Conservation (phyloP, 2,113 vertebrate species). For the Varanus salvator region DNA sequence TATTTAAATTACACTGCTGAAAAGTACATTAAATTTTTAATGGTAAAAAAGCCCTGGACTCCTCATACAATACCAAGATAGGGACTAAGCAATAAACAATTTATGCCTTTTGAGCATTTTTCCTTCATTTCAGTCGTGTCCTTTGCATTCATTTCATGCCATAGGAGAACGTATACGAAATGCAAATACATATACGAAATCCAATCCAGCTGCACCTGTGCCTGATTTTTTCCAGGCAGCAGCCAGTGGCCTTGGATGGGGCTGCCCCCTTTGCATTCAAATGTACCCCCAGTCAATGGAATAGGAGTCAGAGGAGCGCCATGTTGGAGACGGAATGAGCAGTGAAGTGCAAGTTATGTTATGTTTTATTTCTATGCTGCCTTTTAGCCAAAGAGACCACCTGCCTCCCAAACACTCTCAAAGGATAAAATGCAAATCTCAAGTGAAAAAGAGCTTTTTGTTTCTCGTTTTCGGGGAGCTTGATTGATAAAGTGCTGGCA, state of each 20-base stretch:
- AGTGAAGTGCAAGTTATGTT: not conserved
- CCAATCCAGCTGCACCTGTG: conserved; percentile 2
- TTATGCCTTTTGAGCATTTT: conserved; percentile 50
- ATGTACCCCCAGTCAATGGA: not conserved
- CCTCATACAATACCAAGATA: conserved; percentile 35
- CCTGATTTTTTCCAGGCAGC: not conserved
- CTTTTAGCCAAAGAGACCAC: not conserved
- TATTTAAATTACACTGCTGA: conserved; percentile 70
- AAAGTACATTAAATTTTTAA: conserved; percentile 63
- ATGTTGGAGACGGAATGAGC: not conserved
- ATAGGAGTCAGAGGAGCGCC: not conserved
- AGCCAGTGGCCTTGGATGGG: not conserved
- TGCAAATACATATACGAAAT: not conserved
- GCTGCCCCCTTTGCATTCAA: conserved; percentile 9
- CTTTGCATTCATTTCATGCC: conserved; percentile 45
- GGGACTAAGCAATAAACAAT: conserved; percentile 53
- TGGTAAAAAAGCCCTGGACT: conserved; percentile 32
- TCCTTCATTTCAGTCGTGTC: not conserved
- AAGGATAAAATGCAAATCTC: not conserved
- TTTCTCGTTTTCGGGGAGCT: not conserved
- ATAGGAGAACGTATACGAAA: conserved; percentile 7
- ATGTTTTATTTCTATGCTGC: not conserved
- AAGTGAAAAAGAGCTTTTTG: not conserved
- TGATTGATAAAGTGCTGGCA: not conserved
- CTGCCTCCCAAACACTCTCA: not conserved